Evolutionary conservation across 2,888 invertebrate species (phyloP).

Genomic region (Polymixis flavicincta): DNA sequence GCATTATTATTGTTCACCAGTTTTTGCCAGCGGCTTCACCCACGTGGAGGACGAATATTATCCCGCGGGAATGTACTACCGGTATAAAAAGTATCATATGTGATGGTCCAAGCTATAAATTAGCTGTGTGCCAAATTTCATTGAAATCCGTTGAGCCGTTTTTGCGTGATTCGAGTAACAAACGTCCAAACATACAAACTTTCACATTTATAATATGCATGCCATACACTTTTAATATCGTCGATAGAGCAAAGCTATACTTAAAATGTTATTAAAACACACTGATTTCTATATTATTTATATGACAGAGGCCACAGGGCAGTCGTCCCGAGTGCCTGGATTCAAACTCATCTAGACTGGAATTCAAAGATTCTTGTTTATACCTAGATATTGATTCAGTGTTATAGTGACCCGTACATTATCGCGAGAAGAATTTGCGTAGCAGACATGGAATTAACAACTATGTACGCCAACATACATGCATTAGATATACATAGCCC

Average conservation of each 20-base stretch:
- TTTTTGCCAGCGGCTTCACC: no score
- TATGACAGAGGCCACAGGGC: background rate
- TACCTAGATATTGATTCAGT: background rate
- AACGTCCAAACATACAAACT: no score
- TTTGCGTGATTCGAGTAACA: no score
- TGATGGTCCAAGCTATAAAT: no score
- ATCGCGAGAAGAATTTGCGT: conserved; percentile 20
- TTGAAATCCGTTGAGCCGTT: no score
- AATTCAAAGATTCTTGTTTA: conserved; percentile 1
- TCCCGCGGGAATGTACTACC: no score
- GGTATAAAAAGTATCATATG: no score
- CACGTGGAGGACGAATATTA: no score
- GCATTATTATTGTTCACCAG: no score
- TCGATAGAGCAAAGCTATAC: background rate
- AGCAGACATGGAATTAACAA: conserved; percentile 16
- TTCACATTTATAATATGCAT: background rate
- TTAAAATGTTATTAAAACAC: background rate
- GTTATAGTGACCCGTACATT: background rate
- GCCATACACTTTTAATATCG: background rate
- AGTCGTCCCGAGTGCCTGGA: background rate
- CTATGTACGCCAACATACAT: conserved; percentile 15
- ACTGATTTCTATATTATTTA: conserved; percentile 1
- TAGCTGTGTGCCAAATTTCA: no score
- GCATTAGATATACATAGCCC: no score
- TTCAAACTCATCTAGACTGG: background rate